Evolutionary conservation across 2,797 vertebrate species (phyloP).

Genomic region (Galaxias olidus): DNA sequence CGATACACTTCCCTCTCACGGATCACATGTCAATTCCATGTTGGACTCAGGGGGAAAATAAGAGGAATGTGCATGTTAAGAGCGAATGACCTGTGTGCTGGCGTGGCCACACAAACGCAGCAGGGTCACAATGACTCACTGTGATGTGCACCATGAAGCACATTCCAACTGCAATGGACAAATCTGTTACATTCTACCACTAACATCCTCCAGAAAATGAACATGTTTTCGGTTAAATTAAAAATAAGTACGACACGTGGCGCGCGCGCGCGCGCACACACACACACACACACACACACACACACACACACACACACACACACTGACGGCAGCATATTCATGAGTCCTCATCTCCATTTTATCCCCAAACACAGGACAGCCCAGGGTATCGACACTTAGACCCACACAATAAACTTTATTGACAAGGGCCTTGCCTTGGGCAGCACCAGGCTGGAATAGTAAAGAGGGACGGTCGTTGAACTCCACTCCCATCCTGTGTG

Average conservation of each 20-base stretch:
- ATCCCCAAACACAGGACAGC: slow-evolving; percentile 29
- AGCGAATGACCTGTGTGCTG: slow-evolving; percentile 41
- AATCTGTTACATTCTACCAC: slow-evolving; percentile 65
- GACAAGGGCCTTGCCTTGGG: slow-evolving; percentile 39
- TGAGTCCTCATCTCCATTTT: slow-evolving; percentile 63
- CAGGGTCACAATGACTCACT: slow-evolving; percentile 14
- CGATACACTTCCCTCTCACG: slow-evolving; percentile 61
- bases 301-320: slow-evolving; percentile 81
- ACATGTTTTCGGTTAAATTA: background rate
- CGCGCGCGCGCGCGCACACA: slow-evolving; percentile 88
- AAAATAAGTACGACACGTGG: background rate
- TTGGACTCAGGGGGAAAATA: slow-evolving; percentile 55
- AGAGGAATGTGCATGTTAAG: slow-evolving; percentile 48
- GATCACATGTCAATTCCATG: slow-evolving; percentile 68
- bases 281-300: slow-evolving; percentile 81
- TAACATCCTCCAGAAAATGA: no score
- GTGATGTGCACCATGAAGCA: slow-evolving; percentile 8
- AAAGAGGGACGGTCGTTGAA: slow-evolving; percentile 12
- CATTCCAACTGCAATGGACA: background rate
- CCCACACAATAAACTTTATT: slow-evolving; percentile 56
- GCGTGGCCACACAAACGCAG: slow-evolving; percentile 17
- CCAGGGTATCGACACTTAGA: slow-evolving; percentile 46
- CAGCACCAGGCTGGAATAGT: slow-evolving; percentile 16
- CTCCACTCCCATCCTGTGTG: background rate
- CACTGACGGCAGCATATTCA: slow-evolving; percentile 84